phyloP scores from a whole-genome alignment of 2,888 invertebrate species.

The Agrilus biguttatus region DNA sequence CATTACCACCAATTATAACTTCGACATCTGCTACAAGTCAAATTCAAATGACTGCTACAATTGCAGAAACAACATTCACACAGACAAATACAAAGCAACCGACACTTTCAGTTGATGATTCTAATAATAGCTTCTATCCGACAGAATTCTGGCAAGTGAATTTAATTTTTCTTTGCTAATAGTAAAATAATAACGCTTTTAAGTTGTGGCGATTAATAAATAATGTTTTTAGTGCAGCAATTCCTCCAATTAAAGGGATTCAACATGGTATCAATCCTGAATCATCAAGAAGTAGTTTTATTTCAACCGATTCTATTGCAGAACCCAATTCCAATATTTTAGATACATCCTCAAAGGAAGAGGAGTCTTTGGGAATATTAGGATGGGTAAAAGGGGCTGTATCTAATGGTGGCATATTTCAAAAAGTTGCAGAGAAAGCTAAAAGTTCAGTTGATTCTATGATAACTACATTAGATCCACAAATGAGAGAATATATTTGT shows the following conservation, averaged over 20 bases:
- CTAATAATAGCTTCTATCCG: conserved; percentile 17
- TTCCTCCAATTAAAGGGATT: conserved; percentile 28
- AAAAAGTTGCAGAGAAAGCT: conserved; percentile 58
- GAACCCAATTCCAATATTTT: not conserved
- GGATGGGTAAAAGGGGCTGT: conserved; percentile 61
- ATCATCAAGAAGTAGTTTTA: not conserved
- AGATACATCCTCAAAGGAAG: conserved; percentile 21
- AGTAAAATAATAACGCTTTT: too few relatives aligned
- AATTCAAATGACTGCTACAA: too few relatives aligned
- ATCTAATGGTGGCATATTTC: conserved; percentile 45
- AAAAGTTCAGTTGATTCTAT: conserved; percentile 72
- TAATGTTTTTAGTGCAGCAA: conserved; percentile 23
- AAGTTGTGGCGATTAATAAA: not conserved
- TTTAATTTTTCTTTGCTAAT: too few relatives aligned
- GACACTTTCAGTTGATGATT: conserved; percentile 5
- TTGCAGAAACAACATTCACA: conserved; percentile 2
- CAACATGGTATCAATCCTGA: conserved; percentile 13
- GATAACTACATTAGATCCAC: conserved; percentile 78
- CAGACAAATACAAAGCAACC: not conserved
- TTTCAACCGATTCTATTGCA: too few relatives aligned
- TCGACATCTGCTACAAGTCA: not conserved
- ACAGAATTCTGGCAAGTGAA: conserved; percentile 26
- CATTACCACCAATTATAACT: conserved; percentile 3
- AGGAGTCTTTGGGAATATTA: conserved; percentile 41
- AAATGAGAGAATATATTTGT: conserved; percentile 80